These are phyloP conservation scores for Diorhabda sublineata DNA, from an alignment of 1,140 invertebrate genomes.

Conservation along the genomic window DNA sequence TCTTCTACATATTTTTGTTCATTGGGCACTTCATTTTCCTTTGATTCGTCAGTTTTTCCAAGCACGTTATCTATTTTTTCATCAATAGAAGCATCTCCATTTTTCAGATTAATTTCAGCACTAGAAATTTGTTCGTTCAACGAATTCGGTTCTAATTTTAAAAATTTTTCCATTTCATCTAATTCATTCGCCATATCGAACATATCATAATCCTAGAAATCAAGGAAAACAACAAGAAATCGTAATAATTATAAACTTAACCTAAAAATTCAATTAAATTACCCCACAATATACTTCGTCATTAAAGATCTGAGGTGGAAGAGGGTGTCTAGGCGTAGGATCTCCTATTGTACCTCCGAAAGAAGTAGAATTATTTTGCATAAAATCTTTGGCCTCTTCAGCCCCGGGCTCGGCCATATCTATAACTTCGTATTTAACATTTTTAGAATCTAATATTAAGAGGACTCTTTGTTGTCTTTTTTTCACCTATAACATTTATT, in stretches of 20 bases:
- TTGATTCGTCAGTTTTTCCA: slow-evolving; percentile 13
- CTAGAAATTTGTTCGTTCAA: slow-evolving; percentile 25
- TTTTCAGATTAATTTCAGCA: slow-evolving; percentile 30
- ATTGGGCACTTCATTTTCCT: slow-evolving; percentile 25
- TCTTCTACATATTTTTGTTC: slow-evolving; percentile 17
- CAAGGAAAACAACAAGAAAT: slow-evolving; percentile 5
- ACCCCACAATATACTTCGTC: slow-evolving; percentile 90
- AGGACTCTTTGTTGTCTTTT: slow-evolving; percentile 87
- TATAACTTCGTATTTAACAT: slow-evolving; percentile 79
- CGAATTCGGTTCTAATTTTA: slow-evolving; percentile 51
- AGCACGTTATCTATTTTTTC: slow-evolving; percentile 17
- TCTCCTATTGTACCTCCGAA: slow-evolving; percentile 66
- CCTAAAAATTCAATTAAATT: slow-evolving; percentile 43
- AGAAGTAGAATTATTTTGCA: slow-evolving; percentile 82
- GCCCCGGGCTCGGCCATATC: slow-evolving; percentile 90
- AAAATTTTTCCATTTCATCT: slow-evolving; percentile 81
- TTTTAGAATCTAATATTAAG: slow-evolving; percentile 88
- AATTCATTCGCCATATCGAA: slow-evolving; percentile 90
- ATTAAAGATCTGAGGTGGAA: slow-evolving; percentile 93
- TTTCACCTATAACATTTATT: slow-evolving; percentile 69
- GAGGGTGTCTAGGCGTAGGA: slow-evolving; percentile 51
- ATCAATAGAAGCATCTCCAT: slow-evolving; percentile 26
- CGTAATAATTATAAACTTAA: not conserved
- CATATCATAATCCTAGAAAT: slow-evolving; percentile 80
- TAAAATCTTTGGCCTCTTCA: slow-evolving; percentile 85